Base-by-base conservation (phyloP, 1,140 invertebrate species). In the Nixonia krombeini region DNA sequence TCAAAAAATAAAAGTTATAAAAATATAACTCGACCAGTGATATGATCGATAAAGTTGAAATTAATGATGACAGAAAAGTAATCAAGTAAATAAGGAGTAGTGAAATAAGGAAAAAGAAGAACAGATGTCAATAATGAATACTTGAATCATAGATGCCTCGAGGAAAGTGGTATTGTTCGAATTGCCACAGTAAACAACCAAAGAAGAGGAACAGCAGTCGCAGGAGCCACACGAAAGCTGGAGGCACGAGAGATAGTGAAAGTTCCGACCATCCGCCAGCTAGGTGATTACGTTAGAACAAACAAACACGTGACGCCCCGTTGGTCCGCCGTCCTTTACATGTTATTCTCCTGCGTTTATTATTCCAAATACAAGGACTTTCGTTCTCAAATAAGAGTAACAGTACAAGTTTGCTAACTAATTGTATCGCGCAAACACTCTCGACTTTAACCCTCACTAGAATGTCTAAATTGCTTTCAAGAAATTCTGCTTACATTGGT, bases 121-220 rank as follows among this genome's bases (percentile, higher is more conserved):
- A 45, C n/a, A 35, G 16, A 7, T 31, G 7, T 12, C 2, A 28
- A 44, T 29, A 10, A 31, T 1, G 5, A 28, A 16, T 35, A 8
- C 7, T 35, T 3, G 6, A 21, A 28, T 70, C 70, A 10, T 71
- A 91, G 90, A 89, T 91, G 64, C 93, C 93, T 16, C 88, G 93
- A 51, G 93, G 93, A 38, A 95, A 95, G 82, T 94, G 93, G 93
- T 93, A 94, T 78, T 94, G 93, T 80, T 88, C 90, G 4, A 91
- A 91, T 66, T 95, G 94, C 80, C 89, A 92, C 65, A 89, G 90
- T 21, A 93, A 93, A 58, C 90, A 92, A 70, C 92, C 92, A 67
- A 92, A 91, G 79, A 92, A 92, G 74, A 87, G 88, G 41, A 86
- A 89, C 73, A 86, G 82, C 79, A 87, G 85, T 74, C 80, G 84